phyloP scores from a whole-genome alignment of 2,888 invertebrate genomes.

The Rugalucina vietnamica region DNA sequence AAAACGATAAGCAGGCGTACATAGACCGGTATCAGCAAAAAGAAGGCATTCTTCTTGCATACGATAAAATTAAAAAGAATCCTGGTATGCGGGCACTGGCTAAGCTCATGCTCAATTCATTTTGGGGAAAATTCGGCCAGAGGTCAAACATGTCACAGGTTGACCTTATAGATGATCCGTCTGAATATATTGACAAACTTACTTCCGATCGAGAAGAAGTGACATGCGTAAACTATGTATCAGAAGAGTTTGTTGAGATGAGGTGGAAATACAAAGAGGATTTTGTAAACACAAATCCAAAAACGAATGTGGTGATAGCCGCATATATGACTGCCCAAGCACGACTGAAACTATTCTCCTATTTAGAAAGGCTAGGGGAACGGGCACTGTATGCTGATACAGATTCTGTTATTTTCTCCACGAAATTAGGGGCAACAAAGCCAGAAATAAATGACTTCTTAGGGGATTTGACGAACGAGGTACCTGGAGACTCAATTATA shows the following conservation, averaged over 20 bases:
- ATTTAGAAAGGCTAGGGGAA: not conserved
- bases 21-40: constrained; percentile 46
- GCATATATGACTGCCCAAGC: not conserved
- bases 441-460: not conserved
- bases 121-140: constrained; percentile 64
- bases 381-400: not conserved
- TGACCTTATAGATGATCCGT: constrained; percentile 24
- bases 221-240: constrained; percentile 1
- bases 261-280: not conserved
- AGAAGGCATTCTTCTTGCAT: constrained; percentile 47
- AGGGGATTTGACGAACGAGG: not conserved
- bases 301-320: not conserved
- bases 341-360: not conserved
- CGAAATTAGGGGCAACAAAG: not conserved
- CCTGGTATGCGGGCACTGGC: constrained; percentile 46
- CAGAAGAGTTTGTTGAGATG: not conserved
- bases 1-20: constrained; percentile 58
- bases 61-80: constrained; percentile 44
- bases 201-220: no score
- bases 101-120: constrained; percentile 56
- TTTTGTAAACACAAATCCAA: not conserved
- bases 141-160: constrained; percentile 38
- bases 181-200: no score
- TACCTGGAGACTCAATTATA: not conserved
- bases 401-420: not conserved